Base-by-base conservation (phyloP, 2,113 vertebrate genomes). In the sheep (Ovis aries) region DNA sequence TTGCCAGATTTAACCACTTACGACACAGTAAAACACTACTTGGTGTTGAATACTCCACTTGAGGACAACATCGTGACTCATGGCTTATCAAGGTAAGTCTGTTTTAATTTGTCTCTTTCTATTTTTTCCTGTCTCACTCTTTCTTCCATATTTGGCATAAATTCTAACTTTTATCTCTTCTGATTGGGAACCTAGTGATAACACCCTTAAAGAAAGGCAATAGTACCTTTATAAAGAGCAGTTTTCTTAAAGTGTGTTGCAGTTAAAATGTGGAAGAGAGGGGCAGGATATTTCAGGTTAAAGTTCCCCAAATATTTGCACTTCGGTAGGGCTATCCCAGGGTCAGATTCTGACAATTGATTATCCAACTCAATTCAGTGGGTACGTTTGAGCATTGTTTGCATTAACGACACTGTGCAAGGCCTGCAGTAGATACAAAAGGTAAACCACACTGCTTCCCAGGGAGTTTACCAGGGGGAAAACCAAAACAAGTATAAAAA, bases 1-100 rank as follows among this genome's bases (percentile, higher is more conserved):
- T 88, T 91, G 92, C 78, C 78, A 98, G 99, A 99, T 98, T 99
- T 99, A 95, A 99, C 99, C 80, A 99, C 99, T 23, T 99, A 99
- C 0, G 99, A 99, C 87, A 99, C 99, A 13, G 99, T 99, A 80
- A 99, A 99, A 96, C 99, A 99, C 64, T 99, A 99, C 90, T 95
- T 99, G 94, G 98, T 99, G 23, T 97, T 98, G 92, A 99, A 99
- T 97, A 99, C 99, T 0, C 84, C 98, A 0, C 98, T 99, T 12
- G 97, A 98, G 64, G 99, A 99, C 97, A 99, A 99, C 14, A 99
- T 99, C 1, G 71, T 99, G 90, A 99, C 99, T 94, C 99, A 99
- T 67, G 98, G 99, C 48, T 52, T 99, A 92, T 98, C 99, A 96
- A 98, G 97, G 98, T 98, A 89, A 91, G 55, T n/a, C 43, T 74